phyloP scores from a whole-genome alignment of 2,113 vertebrate genomes.

The Mesoclemmys tuberculata region DNA sequence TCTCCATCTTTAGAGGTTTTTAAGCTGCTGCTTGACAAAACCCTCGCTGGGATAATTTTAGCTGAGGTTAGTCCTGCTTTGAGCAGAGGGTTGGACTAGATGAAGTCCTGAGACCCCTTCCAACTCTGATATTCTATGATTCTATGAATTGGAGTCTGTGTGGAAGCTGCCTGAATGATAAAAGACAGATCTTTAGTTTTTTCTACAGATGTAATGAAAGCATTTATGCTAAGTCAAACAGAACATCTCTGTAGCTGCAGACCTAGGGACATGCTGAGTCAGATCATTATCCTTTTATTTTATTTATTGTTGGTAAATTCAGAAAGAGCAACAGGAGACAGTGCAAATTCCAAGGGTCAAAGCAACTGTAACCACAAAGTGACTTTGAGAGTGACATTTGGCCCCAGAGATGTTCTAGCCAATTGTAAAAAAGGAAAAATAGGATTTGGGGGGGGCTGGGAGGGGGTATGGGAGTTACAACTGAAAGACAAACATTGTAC shows the following conservation, averaged over 20 bases:
- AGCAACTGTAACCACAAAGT: conserved; percentile 5
- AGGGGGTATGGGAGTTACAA: background rate
- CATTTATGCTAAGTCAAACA: background rate
- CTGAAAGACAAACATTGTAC: background rate
- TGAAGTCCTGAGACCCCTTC: no score
- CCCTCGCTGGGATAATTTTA: no score
- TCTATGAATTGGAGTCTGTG: background rate
- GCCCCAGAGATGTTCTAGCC: conserved; percentile 20
- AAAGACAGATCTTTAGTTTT: background rate
- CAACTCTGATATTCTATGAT: no score
- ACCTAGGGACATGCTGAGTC: background rate
- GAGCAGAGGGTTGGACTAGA: no score
- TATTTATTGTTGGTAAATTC: background rate
- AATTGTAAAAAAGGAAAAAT: conserved; percentile 24
- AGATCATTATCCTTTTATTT: background rate
- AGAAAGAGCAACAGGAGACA: background rate
- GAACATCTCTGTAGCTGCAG: background rate
- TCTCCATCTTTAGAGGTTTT: no score
- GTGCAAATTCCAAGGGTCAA: background rate
- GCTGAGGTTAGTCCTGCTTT: no score
- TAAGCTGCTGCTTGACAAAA: no score
- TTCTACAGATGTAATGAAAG: background rate
- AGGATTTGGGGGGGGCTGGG: background rate
- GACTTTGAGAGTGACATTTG: conserved; percentile 27
- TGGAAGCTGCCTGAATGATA: background rate